These are phyloP conservation scores for Enteromius fasciolatus DNA, from an alignment of 2,797 vertebrate genomes.

Conservation along the genomic window DNA sequence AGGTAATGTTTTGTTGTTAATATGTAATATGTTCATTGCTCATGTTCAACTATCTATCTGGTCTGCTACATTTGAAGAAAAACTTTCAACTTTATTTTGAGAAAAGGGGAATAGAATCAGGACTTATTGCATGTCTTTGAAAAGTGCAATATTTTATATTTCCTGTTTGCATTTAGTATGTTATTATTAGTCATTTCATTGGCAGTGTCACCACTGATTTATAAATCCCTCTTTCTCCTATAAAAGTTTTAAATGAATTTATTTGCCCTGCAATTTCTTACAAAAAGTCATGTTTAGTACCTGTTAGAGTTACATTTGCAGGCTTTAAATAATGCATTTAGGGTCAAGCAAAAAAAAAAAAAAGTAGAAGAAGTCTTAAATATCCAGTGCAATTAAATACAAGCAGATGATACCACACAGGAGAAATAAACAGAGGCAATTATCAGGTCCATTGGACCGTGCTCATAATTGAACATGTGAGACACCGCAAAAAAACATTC, in stretches of 20 bases:
- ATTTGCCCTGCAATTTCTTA: constrained; percentile 3
- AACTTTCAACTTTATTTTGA: neutral
- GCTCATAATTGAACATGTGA: constrained; percentile 18
- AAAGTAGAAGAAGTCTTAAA: neutral
- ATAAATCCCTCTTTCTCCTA: constrained; percentile 18
- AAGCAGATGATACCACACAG: constrained; percentile 22
- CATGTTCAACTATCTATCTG: no score
- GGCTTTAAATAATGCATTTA: neutral
- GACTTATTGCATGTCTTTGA: neutral
- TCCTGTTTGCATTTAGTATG: constrained; percentile 1
- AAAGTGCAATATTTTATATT: constrained; percentile 1
- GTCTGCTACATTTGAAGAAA: neutral
- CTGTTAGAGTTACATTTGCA: neutral
- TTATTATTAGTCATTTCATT: no score
- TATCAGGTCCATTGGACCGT: constrained; percentile 23
- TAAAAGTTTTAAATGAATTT: constrained; percentile 25
- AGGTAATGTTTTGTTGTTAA: neutral
- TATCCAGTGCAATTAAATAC: constrained; percentile 26
- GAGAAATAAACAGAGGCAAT: constrained; percentile 30
- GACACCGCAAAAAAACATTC: constrained; percentile 24
- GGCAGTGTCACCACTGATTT: constrained; percentile 11
- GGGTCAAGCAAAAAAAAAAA: neutral
- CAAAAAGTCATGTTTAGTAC: constrained; percentile 6
- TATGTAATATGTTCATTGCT: no score
- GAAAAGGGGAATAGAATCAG: neutral